A percentile compares a stretch with the other conserved stretches of the same genome.
Evolutionary conservation across 2,888 invertebrate genomes (phyloP).

Genomic region (Apamea crenata): DNA sequence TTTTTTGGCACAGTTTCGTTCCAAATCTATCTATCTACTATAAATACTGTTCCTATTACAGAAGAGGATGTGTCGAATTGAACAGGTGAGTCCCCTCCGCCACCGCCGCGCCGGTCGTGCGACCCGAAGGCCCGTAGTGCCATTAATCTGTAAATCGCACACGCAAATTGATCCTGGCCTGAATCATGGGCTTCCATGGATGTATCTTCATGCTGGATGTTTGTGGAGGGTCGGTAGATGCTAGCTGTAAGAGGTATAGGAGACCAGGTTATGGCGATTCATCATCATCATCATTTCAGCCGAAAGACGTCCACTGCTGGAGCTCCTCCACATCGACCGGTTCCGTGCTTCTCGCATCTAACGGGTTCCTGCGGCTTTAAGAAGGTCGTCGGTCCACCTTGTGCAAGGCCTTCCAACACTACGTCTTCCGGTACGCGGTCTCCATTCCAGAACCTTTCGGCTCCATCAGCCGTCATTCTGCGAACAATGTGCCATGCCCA

Average conservation of each 20-base stretch:
- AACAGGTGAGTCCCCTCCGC: constrained; percentile 79
- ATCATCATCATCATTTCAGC: too few species aligned
- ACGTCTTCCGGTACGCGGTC: too few species aligned
- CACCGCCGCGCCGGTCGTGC: constrained; percentile 75
- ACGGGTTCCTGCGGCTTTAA: too few species aligned
- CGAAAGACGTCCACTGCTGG: too few species aligned
- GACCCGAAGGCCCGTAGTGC: constrained; percentile 70
- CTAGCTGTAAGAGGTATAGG: neutral
- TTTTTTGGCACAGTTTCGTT: neutral
- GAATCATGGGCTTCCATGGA: constrained; percentile 48
- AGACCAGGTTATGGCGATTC: neutral
- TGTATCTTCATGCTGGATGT: constrained; percentile 27
- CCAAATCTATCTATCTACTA: constrained; percentile 10
- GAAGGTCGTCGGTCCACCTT: too few species aligned
- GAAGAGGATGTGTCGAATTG: constrained; percentile 81
- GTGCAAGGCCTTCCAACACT: too few species aligned
- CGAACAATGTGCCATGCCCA: too few species aligned
- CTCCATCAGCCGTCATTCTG: too few species aligned
- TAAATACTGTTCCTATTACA: constrained; percentile 13
- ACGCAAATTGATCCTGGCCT: constrained; percentile 65
- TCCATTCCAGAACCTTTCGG: too few species aligned
- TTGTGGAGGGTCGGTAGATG: too few species aligned
- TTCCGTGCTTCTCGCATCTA: too few species aligned
- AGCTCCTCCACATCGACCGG: too few species aligned
- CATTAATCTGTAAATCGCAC: constrained; percentile 59